Evolutionary conservation across 2,797 vertebrate species (phyloP), one percentile per base, ranked within the genome.

Genomic region (Cyprinodon diabolis): DNA sequence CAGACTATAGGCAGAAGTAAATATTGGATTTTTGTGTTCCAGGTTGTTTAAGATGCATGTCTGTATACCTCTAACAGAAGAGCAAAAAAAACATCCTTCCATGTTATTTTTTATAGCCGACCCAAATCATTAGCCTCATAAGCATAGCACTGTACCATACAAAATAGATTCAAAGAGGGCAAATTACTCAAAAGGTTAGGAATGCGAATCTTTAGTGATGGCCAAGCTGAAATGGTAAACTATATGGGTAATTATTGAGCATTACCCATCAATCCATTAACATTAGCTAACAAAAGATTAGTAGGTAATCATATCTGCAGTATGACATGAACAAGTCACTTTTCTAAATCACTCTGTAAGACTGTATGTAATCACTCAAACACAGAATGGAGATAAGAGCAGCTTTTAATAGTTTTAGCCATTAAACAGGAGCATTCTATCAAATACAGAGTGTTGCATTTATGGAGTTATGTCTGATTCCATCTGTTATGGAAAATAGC

Each of bases 381-480:
- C 45, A 40, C 48, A 43, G 14, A 57, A 58, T 65, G 49, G 49
- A 66, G 63, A 35, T 6, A 66, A 23, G 30, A 1, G 0, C 57
- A 78, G 48, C 30, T 77, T 72, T 72, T 23, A 49, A 1, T 40
- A 47, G 25, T 58, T 40, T 40, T 60, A 25, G 25, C 13, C 19
- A n/a, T 68, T 78, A 21, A n/a, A 48, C n/a, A 6, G 1, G 7
- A 68, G 69, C 62, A 68, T 43, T 30, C 40, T 66, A 45, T 75
- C 56, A 56, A 54, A 23, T 48, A 57, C 48, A 52, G n/a, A 72
- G 21, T 67, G 48, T 65, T 67, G 71, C 45, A 75, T 77, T 55
- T 73, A 25, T 21, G 7, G 57, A 69, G 43, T 37, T 58, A 60
- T 21, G 51, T 69, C 62, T 75, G 78, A 79, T 84, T 81, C 45